Evolutionary conservation across 2,113 vertebrate genomes (phyloP).

Genomic region (Petrocephalus zakoni): DNA sequence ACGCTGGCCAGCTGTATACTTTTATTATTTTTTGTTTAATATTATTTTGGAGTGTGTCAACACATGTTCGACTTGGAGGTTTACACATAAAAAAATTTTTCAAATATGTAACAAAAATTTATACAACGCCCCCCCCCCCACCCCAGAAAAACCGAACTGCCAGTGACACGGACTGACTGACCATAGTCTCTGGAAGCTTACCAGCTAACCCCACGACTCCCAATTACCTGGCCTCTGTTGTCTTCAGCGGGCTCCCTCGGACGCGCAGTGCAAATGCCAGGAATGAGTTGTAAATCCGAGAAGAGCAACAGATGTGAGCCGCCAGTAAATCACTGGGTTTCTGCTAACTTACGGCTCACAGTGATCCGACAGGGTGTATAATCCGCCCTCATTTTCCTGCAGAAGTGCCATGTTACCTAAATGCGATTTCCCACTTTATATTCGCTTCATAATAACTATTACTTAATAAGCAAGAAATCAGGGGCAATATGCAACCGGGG

Average conservation of each 20-base stretch:
- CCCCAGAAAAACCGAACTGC: not conserved
- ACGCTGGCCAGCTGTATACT: not conserved
- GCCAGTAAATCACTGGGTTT: constrained; percentile 11
- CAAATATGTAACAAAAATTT: not conserved
- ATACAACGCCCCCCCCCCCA: not conserved
- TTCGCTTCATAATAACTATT: not conserved
- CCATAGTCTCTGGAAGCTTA: constrained; percentile 11
- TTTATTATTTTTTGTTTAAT: not conserved
- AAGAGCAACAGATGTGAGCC: constrained; percentile 8
- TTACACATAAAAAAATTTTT: not conserved
- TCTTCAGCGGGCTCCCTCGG: not conserved
- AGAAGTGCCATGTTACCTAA: constrained; percentile 1
- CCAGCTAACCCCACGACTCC: constrained; percentile 14
- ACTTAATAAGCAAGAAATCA: not conserved
- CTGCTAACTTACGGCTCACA: not conserved
- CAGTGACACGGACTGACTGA: constrained; percentile 1
- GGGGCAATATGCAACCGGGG: not conserved
- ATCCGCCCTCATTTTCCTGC: not conserved
- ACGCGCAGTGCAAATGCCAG: not conserved
- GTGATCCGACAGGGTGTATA: constrained; percentile 1
- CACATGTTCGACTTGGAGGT: not conserved
- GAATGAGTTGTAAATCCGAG: constrained; percentile 10
- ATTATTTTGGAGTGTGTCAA: not conserved
- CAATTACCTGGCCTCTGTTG: constrained; percentile 15
- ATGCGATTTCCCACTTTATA: constrained; percentile 7